Conservation (phyloP, 2,888 invertebrate species). For the Aspidapion aeneum region DNA sequence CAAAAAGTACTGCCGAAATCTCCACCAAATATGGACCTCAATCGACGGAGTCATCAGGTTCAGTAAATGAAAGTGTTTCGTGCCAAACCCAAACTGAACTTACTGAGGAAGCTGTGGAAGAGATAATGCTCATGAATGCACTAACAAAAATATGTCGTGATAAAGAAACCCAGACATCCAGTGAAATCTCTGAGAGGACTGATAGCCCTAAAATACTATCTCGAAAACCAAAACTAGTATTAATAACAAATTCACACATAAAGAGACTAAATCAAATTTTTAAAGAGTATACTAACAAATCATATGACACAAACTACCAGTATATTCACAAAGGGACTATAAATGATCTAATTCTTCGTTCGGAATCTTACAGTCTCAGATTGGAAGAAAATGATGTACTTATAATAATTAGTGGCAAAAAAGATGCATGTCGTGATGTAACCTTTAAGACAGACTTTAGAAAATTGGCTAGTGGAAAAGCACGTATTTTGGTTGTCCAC, state of each 20-base stretch:
- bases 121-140: background rate
- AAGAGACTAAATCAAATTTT: background rate
- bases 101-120: background rate
- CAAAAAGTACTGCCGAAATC: too few relatives aligned
- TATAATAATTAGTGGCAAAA: background rate
- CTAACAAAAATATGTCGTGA: background rate
- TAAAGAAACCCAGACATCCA: background rate
- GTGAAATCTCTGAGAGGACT: too few relatives aligned
- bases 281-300: background rate
- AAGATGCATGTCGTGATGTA: background rate
- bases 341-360: background rate
- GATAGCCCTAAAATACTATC: background rate
- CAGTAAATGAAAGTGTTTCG: too few relatives aligned
- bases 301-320: background rate
- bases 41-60: too few relatives aligned
- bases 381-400: background rate
- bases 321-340: background rate
- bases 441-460: background rate
- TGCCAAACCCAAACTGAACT: background rate
- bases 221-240: background rate
- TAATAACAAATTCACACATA: background rate
- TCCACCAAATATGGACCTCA: too few relatives aligned
- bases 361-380: background rate
- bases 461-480: background rate
- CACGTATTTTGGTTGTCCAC: background rate